Evolutionary conservation across 2,113 vertebrate genomes (phyloP), one percentile per base, ranked within the genome.

Genomic region (Noturus placidus): DNA sequence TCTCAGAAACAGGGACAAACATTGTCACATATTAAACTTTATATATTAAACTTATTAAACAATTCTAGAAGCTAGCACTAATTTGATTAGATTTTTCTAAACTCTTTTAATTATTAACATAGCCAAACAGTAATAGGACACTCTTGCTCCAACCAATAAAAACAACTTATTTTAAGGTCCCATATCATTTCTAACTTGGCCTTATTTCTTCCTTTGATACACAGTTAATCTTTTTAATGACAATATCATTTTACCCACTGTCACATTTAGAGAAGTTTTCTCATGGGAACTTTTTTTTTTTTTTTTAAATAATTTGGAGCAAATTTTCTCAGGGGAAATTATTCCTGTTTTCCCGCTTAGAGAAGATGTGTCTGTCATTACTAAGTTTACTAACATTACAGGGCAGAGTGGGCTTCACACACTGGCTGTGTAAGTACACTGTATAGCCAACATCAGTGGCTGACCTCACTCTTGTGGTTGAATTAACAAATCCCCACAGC

Each of bases 261-360:
- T 93, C 91, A 90, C 87, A 94, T 93, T 93, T 92, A 89, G 92
- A 93, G 89, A 90, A 30, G 85, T 83, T 92, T 88, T 91, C 93
- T 89, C 91, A 17, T 83, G 94, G 92, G 94, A 95, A 87, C 79
- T 52, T 52, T 52, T 52, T 78, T 78, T 38, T 38, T 87, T 94
- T 93, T 89, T 94, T 92, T 91, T 89, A 89, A 92, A 92, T 91
- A 94, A 95, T 95, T 95, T 95, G 93, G 93, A 94, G 91, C 93
- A 92, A 92, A 90, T 93, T 93, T 93, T 89, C 93, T 92, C 93
- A 89, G 90, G 93, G 94, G 94, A 95, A 94, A 95, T 95, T 91
- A 95, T 89, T 88, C 89, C 84, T 94, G 87, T 88, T 91, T 93
- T 91, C 77, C 1, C 83, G 91, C 89, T 91, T 92, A 90, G 90